A percentile compares a stretch with the other conserved stretches of the same genome.
phyloP scores from a whole-genome alignment of 2,888 invertebrate genomes.

The Leuctra nigra region DNA sequence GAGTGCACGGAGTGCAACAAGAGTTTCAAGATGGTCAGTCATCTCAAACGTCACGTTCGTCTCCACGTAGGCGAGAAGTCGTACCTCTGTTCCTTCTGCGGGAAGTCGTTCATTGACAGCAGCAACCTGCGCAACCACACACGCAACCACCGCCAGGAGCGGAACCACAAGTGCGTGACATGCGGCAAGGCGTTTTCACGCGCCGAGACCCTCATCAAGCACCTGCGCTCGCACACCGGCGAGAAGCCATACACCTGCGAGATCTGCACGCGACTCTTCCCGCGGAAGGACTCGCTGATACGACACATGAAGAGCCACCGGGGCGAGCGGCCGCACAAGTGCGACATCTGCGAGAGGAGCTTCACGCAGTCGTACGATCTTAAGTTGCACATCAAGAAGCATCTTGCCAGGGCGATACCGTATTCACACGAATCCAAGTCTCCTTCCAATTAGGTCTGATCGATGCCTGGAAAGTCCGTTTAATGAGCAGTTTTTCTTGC shows the following conservation, averaged over 20 bases:
- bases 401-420: constrained; percentile 8
- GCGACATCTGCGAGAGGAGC: constrained; percentile 2
- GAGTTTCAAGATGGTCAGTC: constrained; percentile 11
- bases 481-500: too few relatives aligned
- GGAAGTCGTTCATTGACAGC: constrained; percentile 11
- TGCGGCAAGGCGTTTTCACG: constrained; percentile 12
- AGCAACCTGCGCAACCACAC: constrained; percentile 10
- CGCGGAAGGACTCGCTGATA: constrained; percentile 14
- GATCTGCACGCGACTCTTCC: constrained; percentile 1
- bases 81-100: constrained; percentile 10
- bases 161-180: constrained; percentile 11
- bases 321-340: constrained; percentile 13
- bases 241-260: constrained; percentile 13
- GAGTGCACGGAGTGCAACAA: constrained; percentile 5
- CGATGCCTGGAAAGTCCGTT: too few relatives aligned
- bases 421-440: too few relatives aligned
- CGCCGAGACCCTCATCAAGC: constrained; percentile 13
- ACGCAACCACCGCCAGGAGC: constrained; percentile 11
- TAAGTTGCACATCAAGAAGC: constrained; percentile 5
- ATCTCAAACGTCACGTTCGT: constrained; percentile 4
- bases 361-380: constrained; percentile 16
- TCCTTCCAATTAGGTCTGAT: too few relatives aligned
- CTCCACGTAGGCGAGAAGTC: constrained; percentile 9
- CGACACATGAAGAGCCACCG: constrained; percentile 10
- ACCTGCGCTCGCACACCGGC: constrained; percentile 6